These are phyloP conservation scores for Magallana ariakensis DNA, from an alignment of 1,140 invertebrate species.

Conservation along the genomic window DNA sequence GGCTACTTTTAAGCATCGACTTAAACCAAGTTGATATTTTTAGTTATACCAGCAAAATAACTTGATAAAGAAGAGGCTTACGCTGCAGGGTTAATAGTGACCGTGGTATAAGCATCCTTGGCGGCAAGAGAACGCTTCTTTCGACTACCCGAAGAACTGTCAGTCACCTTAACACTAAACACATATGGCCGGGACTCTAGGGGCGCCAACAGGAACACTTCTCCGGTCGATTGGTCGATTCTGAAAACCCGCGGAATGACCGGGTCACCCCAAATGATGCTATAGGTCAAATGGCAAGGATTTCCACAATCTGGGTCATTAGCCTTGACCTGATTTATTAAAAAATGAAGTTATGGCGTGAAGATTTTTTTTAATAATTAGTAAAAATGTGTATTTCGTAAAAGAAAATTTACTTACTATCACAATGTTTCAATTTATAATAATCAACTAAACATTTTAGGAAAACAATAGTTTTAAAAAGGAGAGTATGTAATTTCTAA, in stretches of 20 bases:
- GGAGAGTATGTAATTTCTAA: too few relatives aligned
- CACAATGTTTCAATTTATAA: too few relatives aligned
- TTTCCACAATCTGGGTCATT: conserved; percentile 25
- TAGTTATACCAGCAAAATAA: too few relatives aligned
- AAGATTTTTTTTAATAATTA: too few relatives aligned
- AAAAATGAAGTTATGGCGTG: too few relatives aligned
- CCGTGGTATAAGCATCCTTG: conserved; percentile 26
- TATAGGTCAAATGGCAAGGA: conserved; percentile 5
- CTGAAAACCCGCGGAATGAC: background rate
- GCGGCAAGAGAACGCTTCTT: conserved; percentile 7
- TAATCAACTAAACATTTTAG: too few relatives aligned
- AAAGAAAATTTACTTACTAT: too few relatives aligned
- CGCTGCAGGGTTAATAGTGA: conserved; percentile 17
- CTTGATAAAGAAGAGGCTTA: background rate
- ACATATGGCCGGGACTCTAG: background rate
- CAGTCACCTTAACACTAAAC: conserved; percentile 15
- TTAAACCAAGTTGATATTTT: too few relatives aligned
- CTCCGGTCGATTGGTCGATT: conserved; percentile 19
- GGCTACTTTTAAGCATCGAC: too few relatives aligned
- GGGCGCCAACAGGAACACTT: background rate
- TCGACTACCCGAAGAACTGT: conserved; percentile 9
- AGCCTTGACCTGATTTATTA: background rate
- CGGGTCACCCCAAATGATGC: background rate
- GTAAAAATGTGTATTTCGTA: too few relatives aligned
- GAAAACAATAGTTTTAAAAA: too few relatives aligned